A percentile compares a stretch with the other conserved stretches of the same genome.
Conservation (phyloP, 2,888 invertebrate genomes). For the Morpho helenor region DNA sequence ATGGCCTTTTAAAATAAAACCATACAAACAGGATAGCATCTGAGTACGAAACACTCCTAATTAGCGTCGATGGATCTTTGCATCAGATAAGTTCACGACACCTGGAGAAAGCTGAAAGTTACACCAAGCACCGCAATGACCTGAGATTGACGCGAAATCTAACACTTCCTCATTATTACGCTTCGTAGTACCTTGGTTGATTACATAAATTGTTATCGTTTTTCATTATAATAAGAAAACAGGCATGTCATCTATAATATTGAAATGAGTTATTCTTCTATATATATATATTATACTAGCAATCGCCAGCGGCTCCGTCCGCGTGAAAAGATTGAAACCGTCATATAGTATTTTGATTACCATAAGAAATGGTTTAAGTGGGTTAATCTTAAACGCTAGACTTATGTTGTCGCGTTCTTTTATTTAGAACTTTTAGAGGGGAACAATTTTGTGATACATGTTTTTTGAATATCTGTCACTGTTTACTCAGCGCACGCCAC, state of each 20-base stretch:
- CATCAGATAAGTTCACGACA: constrained; percentile 31
- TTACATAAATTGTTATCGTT: neutral
- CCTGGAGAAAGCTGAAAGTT: constrained; percentile 30
- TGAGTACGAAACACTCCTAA: constrained; percentile 17
- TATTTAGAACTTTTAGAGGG: too few relatives aligned
- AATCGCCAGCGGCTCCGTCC: too few relatives aligned
- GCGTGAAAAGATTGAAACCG: too few relatives aligned
- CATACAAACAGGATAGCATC: constrained; percentile 18
- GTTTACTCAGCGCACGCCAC: too few relatives aligned
- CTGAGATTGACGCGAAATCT: constrained; percentile 25
- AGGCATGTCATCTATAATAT: neutral
- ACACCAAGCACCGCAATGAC: constrained; percentile 21
- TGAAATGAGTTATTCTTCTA: too few relatives aligned
- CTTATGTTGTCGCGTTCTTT: too few relatives aligned
- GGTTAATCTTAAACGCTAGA: too few relatives aligned
- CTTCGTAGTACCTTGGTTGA: constrained; percentile 6
- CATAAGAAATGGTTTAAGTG: too few relatives aligned
- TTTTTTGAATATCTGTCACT: too few relatives aligned
- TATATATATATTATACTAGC: too few relatives aligned
- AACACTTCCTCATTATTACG: constrained; percentile 26
- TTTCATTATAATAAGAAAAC: neutral
- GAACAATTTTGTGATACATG: too few relatives aligned
- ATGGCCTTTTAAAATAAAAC: neutral
- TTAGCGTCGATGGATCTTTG: constrained; percentile 26
- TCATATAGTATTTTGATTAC: too few relatives aligned